Evolutionary conservation across 2,113 vertebrate genomes (phyloP).

Genomic region (Aegotheles bennettii): DNA sequence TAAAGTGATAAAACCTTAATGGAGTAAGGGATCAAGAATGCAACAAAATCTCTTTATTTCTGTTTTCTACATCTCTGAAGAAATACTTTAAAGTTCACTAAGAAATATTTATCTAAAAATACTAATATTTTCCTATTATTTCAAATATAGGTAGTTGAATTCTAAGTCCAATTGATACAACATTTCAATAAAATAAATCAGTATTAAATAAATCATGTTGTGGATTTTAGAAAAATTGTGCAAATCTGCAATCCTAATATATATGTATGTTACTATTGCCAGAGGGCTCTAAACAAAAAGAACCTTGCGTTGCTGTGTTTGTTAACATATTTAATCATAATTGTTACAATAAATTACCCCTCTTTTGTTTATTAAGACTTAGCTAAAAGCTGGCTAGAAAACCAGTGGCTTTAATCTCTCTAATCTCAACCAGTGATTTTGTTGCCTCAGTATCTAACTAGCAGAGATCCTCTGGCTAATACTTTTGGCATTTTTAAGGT

Average conservation of each 20-base stretch:
- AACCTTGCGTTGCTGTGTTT: neutral
- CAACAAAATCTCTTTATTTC: neutral
- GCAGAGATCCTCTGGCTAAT: neutral
- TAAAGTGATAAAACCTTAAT: constrained; percentile 60
- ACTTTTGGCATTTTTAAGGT: neutral
- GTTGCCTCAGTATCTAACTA: neutral
- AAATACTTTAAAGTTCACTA: neutral
- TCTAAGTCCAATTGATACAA: neutral
- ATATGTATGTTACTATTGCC: neutral
- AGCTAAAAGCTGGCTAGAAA: constrained; percentile 23
- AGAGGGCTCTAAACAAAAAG: neutral
- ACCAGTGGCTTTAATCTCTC: constrained; percentile 4
- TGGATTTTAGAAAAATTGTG: neutral
- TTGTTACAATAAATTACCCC: constrained; percentile 24
- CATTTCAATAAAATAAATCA: neutral
- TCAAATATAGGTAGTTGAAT: neutral
- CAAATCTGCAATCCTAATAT: neutral
- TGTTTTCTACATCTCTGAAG: constrained; percentile 24
- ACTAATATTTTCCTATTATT: neutral
- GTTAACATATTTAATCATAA: constrained; percentile 20
- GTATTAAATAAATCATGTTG: neutral
- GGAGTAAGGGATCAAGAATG: constrained; percentile 17
- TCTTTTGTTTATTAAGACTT: constrained; percentile 36
- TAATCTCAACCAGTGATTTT: constrained; percentile 31
- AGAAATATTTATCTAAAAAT: neutral